These are phyloP conservation scores for Euplagia quadripunctaria DNA, from an alignment of 2,888 invertebrate genomes.

Conservation along the genomic window DNA sequence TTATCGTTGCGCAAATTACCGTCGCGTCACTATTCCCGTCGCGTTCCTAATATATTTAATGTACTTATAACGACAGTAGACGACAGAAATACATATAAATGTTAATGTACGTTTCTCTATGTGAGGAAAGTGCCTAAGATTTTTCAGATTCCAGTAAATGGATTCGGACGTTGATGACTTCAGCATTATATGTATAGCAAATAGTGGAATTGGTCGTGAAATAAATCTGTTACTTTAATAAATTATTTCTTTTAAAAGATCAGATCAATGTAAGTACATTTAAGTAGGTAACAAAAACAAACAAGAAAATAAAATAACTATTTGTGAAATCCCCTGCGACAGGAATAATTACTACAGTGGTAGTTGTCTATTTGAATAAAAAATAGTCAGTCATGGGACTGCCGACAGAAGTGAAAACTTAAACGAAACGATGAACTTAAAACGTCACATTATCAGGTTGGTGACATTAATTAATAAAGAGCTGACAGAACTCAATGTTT, in stretches of 20 bases:
- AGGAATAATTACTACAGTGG: no score
- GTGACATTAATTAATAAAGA: no score
- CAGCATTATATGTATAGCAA: no score
- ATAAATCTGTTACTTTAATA: not conserved
- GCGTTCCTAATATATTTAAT: constrained; percentile 18
- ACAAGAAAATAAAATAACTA: no score
- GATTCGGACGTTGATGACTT: not conserved
- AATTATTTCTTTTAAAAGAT: not conserved
- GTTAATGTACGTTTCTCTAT: constrained; percentile 6
- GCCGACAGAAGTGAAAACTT: no score
- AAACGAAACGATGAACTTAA: no score
- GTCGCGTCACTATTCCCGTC: constrained; percentile 22
- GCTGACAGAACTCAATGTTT: no score
- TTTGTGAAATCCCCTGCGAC: not conserved
- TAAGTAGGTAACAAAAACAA: no score
- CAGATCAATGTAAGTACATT: no score
- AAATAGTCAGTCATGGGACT: no score
- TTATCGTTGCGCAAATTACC: constrained; percentile 18
- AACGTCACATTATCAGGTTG: no score
- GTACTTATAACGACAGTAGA: constrained; percentile 7
- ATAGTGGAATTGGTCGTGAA: not conserved
- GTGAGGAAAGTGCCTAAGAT: not conserved
- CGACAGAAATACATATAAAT: constrained; percentile 11
- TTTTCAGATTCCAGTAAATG: not conserved
- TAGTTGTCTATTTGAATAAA: no score